phyloP scores from a whole-genome alignment of 2,113 vertebrate species.

The Plotosus lineatus region DNA sequence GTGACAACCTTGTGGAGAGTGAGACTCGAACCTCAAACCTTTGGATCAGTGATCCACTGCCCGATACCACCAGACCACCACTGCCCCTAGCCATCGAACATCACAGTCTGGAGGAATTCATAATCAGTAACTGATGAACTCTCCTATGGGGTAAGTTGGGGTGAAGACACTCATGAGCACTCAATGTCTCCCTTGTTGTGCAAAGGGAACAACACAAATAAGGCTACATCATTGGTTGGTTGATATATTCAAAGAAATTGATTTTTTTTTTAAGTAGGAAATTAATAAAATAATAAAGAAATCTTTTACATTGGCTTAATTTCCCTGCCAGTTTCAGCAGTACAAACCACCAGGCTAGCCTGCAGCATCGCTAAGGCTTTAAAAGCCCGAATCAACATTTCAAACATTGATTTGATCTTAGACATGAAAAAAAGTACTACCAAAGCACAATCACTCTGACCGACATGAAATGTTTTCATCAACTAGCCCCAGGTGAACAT shows the following conservation, averaged over 20 bases:
- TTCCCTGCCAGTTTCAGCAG: neutral
- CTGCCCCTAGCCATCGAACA: neutral
- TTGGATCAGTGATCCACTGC: too few relatives aligned
- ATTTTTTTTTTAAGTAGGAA: neutral
- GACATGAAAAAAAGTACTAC: neutral
- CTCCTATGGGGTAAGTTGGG: neutral
- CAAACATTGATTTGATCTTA: neutral
- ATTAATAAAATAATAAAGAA: too few relatives aligned
- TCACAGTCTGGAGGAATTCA: neutral
- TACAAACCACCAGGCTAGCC: neutral
- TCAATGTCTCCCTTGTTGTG: neutral
- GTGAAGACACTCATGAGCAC: neutral
- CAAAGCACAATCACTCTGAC: neutral
- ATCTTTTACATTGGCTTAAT: neutral
- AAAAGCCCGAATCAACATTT: slow-evolving; percentile 8
- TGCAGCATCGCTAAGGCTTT: neutral
- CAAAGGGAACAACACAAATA: neutral
- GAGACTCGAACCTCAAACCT: too few relatives aligned
- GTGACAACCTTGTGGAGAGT: too few relatives aligned
- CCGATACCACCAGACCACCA: too few relatives aligned
- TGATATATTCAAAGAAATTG: neutral
- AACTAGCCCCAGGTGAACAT: neutral
- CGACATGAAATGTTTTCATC: neutral
- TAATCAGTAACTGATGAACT: neutral
- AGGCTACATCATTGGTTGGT: neutral